These are phyloP conservation scores for Baccha elongata DNA, from an alignment of 2,888 invertebrate genomes.

Conservation along the genomic window DNA sequence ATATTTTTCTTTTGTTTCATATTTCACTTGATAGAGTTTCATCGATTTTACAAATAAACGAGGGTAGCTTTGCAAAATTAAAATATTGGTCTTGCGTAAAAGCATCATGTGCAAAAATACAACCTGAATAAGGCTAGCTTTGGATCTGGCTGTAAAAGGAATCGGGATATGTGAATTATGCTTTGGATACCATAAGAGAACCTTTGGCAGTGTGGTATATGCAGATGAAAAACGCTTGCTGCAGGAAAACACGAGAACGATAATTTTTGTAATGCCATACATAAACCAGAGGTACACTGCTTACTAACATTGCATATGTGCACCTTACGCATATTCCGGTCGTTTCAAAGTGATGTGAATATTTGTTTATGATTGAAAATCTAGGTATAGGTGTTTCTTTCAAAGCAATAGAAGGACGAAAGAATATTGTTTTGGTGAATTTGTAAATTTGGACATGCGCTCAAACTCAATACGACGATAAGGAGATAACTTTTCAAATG, in stretches of 20 bases:
- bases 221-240: constrained; percentile 18
- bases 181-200: neutral
- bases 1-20: constrained; percentile 15
- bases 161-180: neutral
- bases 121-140: constrained; percentile 25
- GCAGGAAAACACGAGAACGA: constrained; percentile 8
- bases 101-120: constrained; percentile 43
- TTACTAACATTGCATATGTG: constrained; percentile 17
- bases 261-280: constrained; percentile 1
- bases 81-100: constrained; percentile 56
- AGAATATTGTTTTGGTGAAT: constrained; percentile 5
- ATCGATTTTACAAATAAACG: constrained; percentile 54
- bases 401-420: neutral
- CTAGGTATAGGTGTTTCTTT: constrained; percentile 3
- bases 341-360: neutral
- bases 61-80: constrained; percentile 33
- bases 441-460: constrained; percentile 20
- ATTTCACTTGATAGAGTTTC: constrained; percentile 19
- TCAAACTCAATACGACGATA: neutral
- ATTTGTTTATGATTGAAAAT: constrained; percentile 13
- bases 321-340: constrained; percentile 21
- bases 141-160: constrained; percentile 4
- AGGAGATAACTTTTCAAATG: neutral
- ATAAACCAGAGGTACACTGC: neutral
- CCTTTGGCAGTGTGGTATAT: neutral